Percentiles rank a stretch among this genome's conserved stretches.
phyloP scores from a whole-genome alignment of 2,797 vertebrate species.

The Aplochiton taeniatus region DNA sequence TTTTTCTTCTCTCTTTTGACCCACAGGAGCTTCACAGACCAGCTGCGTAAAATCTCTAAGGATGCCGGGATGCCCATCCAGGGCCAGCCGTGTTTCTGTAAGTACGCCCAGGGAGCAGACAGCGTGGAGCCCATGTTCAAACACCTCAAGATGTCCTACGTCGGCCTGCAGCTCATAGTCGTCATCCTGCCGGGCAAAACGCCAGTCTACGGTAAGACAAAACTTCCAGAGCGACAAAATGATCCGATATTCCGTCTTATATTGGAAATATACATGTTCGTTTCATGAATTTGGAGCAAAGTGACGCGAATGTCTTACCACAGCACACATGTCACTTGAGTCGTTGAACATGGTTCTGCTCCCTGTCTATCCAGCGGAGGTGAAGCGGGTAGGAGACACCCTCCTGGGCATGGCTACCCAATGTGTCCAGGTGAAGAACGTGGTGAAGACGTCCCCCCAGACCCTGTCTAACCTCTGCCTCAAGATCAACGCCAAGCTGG shows the following conservation, averaged over 20 bases:
- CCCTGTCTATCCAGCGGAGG: slow-evolving; percentile 81
- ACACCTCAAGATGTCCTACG: slow-evolving; percentile 97
- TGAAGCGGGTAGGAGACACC: slow-evolving; percentile 98
- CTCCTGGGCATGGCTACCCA: slow-evolving; percentile 98
- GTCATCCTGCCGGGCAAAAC: slow-evolving; percentile 98
- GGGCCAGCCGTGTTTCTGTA: slow-evolving; percentile 98
- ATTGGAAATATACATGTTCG: too few relatives aligned
- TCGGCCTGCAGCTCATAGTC: slow-evolving; percentile 97
- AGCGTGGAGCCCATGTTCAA: slow-evolving; percentile 99
- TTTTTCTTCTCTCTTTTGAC: background rate
- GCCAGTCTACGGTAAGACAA: slow-evolving; percentile 89
- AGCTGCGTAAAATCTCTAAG: slow-evolving; percentile 98
- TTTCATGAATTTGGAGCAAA: too few relatives aligned
- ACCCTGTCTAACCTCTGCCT: slow-evolving; percentile 98
- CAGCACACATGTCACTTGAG: background rate
- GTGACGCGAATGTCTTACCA: too few relatives aligned
- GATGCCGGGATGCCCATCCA: slow-evolving; percentile 99
- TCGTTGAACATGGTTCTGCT: background rate
- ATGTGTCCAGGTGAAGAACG: slow-evolving; percentile 98
- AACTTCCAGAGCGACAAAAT: too few relatives aligned
- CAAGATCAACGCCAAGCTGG: slow-evolving; percentile 98
- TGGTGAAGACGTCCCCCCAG: slow-evolving; percentile 98
- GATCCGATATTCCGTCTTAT: too few relatives aligned
- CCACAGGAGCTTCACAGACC: slow-evolving; percentile 95
- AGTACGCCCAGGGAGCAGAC: slow-evolving; percentile 97